These are phyloP conservation scores for Ictalurus furcatus DNA, from an alignment of 2,113 vertebrate genomes.

Conservation along the genomic window DNA sequence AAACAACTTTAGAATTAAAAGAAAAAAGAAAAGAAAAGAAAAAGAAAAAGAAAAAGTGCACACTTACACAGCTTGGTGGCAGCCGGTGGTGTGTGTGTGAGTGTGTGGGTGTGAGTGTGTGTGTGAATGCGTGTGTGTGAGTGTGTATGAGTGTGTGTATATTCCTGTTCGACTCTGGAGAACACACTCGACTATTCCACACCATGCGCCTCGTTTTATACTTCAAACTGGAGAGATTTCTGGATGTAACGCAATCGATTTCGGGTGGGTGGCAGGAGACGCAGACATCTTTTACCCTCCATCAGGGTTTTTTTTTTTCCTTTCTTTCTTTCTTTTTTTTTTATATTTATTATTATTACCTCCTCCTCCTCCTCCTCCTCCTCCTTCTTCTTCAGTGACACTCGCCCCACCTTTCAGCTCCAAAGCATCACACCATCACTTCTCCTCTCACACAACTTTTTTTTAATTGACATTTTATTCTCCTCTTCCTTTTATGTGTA, in stretches of 20 bases:
- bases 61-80: conserved; percentile 17
- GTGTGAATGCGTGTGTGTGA: background rate
- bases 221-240: conserved; percentile 72
- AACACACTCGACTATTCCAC: conserved; percentile 55
- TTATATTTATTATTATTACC: conserved; percentile 60
- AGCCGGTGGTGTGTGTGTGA: background rate
- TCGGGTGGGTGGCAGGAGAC: conserved; percentile 85
- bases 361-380: conserved; percentile 59
- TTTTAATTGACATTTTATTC: background rate
- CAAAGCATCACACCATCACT: conserved; percentile 55
- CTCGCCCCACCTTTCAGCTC: conserved; percentile 72
- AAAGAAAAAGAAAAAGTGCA: background rate
- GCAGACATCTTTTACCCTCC: conserved; percentile 77
- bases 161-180: conserved; percentile 18
- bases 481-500: background rate
- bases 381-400: conserved; percentile 68
- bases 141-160: background rate
- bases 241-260: conserved; percentile 85
- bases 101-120: background rate
- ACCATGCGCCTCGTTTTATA: conserved; percentile 77
- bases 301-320: conserved; percentile 60
- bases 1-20: background rate
- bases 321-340: conserved; percentile 29
- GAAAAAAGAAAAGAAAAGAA: too few species aligned
- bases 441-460: background rate